Percentiles rank a stretch among this genome's conserved stretches.
phyloP scores from a whole-genome alignment of 2,113 vertebrate species.

The Platysteira castanea region DNA sequence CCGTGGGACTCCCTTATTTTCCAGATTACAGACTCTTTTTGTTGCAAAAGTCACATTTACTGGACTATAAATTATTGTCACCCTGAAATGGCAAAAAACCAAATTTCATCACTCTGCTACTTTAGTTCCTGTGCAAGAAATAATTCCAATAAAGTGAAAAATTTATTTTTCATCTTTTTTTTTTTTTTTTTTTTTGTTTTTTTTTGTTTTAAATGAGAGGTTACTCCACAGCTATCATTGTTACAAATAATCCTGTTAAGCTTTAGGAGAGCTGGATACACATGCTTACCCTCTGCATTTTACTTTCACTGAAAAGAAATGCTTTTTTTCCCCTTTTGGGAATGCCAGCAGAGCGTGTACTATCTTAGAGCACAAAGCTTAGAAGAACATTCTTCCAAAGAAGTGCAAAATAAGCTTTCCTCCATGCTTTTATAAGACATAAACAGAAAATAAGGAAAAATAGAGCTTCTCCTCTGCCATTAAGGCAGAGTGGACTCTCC shows the following conservation, averaged over 20 bases:
- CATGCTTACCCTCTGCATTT: neutral
- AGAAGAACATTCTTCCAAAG: neutral
- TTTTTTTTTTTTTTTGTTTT: neutral
- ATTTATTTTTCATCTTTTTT: neutral
- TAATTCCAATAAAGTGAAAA: neutral
- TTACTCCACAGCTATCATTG: neutral
- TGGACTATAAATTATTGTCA: neutral
- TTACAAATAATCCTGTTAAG: conserved; percentile 2
- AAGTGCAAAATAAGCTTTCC: neutral
- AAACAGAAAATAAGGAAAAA: neutral
- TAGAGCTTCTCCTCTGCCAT: neutral
- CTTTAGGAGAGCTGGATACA: neutral
- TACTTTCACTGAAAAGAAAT: neutral
- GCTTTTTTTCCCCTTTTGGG: neutral
- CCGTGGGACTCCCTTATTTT: neutral
- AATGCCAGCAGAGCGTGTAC: neutral
- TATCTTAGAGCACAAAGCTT: neutral
- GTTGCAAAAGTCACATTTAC: neutral
- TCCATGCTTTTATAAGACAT: neutral
- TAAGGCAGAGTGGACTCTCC: neutral
- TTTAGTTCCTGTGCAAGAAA: neutral
- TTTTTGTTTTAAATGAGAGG: neutral
- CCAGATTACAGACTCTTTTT: neutral
- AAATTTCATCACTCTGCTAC: neutral
- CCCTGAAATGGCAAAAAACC: neutral